Base-by-base conservation (phyloP, 1,140 invertebrate species). In the Dinothrombium tinctorium region DNA sequence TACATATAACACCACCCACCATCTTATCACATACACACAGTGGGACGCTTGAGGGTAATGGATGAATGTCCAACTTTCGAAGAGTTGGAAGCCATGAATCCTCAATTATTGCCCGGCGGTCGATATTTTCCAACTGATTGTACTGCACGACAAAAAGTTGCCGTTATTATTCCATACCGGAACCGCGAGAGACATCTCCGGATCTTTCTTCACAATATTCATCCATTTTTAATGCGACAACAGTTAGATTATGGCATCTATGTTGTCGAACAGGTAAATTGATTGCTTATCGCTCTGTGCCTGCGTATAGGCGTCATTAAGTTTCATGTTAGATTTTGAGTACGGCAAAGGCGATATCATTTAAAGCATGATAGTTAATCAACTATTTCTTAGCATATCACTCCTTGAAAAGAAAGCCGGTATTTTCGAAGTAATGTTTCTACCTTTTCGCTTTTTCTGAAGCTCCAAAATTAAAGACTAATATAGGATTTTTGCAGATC, bases 171-270 rank as follows among this genome's bases (percentile, higher is more conserved):
- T 37, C 66, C 64, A 20, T 66, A 63, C 50, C 49, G 69, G 42
- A 60, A 69, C 49, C 51, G 69, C 23, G 52, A 59, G 44, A 50
- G 55, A 35, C 68, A 70, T 55, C 53, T 71, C 21, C 47, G 54
- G 12, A 44, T 53, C 8, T 57, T 67, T 32, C 48, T 66, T n/a
- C 51, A 61, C 40, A 61, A 67, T 51, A 55, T 71, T 28, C 63
- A 69, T 48, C 63, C 64, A 7, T 58, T 71, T 40, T 51, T 71
- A 1, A 58, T 64, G 43, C 50, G 62, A 17, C 68, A 71, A 47
- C 55, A 66, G 47, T 49, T 69, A 4, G 61, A 69, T 49, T 71
- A 70, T 50, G 54, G 56, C 26, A 64, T 71, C 37, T 66, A 61
- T 51, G 56, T 71, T 7, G 56, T 68, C 3, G 68, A 71, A 53